Base-by-base conservation (phyloP, 2,113 vertebrate species). In the Proterorhinus semilunaris region DNA sequence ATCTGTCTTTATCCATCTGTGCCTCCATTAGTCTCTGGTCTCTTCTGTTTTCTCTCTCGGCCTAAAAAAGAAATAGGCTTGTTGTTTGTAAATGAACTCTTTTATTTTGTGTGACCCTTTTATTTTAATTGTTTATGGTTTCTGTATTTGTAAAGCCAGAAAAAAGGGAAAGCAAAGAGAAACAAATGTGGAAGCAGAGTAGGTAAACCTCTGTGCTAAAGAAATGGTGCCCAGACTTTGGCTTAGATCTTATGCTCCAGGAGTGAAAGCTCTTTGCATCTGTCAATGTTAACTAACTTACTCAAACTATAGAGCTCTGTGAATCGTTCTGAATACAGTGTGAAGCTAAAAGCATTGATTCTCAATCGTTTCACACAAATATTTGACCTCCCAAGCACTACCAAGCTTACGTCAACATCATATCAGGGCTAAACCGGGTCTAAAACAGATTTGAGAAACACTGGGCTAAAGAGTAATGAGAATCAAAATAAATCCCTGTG, bases 1-100 rank as follows among this genome's bases (percentile, higher is more conserved):
- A 78, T 87, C 73, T 73, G 69, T 77, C 75, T 72, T 69, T 76
- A 83, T 86, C 75, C 42, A 70, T 84, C 81, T 80, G 51, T 17
- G 47, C 69, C 62, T 62, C 76, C 45, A 78, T 87, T 57, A 43
- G 62, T 86, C 82, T 81, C 65, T 51, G 73, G 54, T 72, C 62
- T 65, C 61, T 17, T 12, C 65, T 11, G 8, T 65, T 59, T 55
- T 53, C 44, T 65, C 65, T 57, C 27, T 64, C 17, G 27, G 10
- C 45, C 21, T 21, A 45, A 10, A 57, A 50, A 13, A 65, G 50
- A 65, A 73, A 67, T 17, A 62, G 49, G 4, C 54, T 2, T 0
- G 58, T 58, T 49, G 57, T 15, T 16, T 69, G 63, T 51, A 13
- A 5, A 10, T 21, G 12, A 16, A 46, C 8, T n/a, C 13, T 42